Conservation (phyloP, 2,113 vertebrate species). For the sheep (Ovis aries) region ARS-UI_Ramb_v3.0 NC_056061.1:32387001-32387500, state of each 20-base stretch:
- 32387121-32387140: no score
- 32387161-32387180: neutral
- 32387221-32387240: neutral
- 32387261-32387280: neutral
- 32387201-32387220: conserved; percentile 14
- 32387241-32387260: neutral
- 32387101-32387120: neutral
- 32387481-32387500: neutral
- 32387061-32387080: conserved; percentile 85
- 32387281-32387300: neutral
- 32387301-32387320: neutral
- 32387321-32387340: conserved; percentile 16
- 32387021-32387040: conserved; percentile 89
- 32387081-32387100: neutral
- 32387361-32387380: neutral
- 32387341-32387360: neutral
- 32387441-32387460: neutral
- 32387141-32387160: neutral
- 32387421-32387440: neutral
- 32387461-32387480: neutral
- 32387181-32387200: neutral
- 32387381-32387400: neutral
- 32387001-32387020: conserved; percentile 74
- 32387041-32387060: conserved; percentile 87
- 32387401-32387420: neutral